Evolutionary conservation across 1,140 invertebrate genomes (phyloP), one percentile per base, ranked within the genome.

Genomic region (Ladona fulva): DNA sequence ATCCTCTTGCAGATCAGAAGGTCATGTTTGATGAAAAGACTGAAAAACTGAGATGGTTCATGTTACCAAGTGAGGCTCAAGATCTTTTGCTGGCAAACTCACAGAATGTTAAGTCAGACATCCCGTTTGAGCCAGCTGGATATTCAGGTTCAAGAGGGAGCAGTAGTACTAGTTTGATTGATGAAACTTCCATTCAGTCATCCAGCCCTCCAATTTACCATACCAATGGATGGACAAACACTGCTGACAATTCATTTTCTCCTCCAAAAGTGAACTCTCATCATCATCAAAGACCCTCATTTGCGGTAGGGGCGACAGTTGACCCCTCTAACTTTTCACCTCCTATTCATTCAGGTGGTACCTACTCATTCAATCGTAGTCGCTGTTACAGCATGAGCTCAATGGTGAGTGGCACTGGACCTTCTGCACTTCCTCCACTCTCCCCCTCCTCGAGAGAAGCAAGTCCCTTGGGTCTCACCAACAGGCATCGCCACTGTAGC

Each of bases 11-110:
- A 22, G 93, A 96, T 81, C 92, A 93, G 80, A 89, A 89, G 77
- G 87, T 92, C 12, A 89, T 95, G 80, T 89, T 90, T 82, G 90
- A 92, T 81, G 87, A 89, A 52, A 84, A 89, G 74, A 88, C 90
- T 24, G 89, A 92, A 79, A 86, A 88, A 76, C 85, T 96, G 16
- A 86, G 94, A 77, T 97, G 95, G 95, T 97, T 96, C 83, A 91
- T 96, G 87, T 84, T 96, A 74, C 91, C 92, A 0, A 89, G 90
- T 81, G 92, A 93, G 84, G 92, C 92, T 1, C 92, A 93, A 83
- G 90, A 92, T 81, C 85, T 93, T 6, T 82, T 93, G 0, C 85
- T 92, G 0, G 91, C 91, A 22, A 89, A 91, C 80, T 92, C 91
- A 19, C 89, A 89, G 74, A 92, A 92, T 80, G 91, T 93, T 0